A percentile compares a stretch with the other conserved stretches of the same genome.
phyloP scores from a whole-genome alignment of 2,888 invertebrate genomes.

The Anoplius nigerrimus region DNA sequence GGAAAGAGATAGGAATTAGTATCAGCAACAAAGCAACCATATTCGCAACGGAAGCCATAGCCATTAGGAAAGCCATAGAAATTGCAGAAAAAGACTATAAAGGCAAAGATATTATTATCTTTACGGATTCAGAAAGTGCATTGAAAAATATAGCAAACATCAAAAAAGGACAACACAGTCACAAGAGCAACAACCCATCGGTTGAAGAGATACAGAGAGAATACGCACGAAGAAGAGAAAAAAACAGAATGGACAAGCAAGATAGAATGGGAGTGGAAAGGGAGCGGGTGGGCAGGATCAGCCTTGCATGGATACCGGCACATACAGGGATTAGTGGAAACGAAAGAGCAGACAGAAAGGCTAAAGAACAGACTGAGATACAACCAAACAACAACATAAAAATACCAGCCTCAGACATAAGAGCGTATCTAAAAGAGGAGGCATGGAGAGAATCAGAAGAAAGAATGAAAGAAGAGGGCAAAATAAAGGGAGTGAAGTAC shows the following conservation, averaged over 20 bases:
- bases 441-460: neutral
- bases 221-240: too few relatives aligned
- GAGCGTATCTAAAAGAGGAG: neutral
- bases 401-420: neutral
- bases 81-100: neutral
- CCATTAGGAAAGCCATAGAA: too few relatives aligned
- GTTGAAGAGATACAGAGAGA: too few relatives aligned
- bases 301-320: neutral
- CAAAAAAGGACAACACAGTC: too few relatives aligned
- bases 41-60: too few relatives aligned
- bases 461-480: neutral
- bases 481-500: slow-evolving; percentile 4
- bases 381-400: neutral
- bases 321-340: neutral
- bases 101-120: neutral
- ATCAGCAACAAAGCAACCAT: too few relatives aligned
- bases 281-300: too few relatives aligned
- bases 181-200: too few relatives aligned
- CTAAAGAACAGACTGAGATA: neutral
- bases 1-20: too few relatives aligned
- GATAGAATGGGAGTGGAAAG: too few relatives aligned
- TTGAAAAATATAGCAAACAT: neutral
- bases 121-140: neutral
- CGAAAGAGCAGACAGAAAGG: slow-evolving; percentile 5
- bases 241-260: too few relatives aligned